A percentile compares a stretch with the other conserved stretches of the same genome.
These are phyloP conservation scores for Elaeidobius kamerunicus DNA, from an alignment of 2,888 invertebrate species.

Conservation along the genomic window DNA sequence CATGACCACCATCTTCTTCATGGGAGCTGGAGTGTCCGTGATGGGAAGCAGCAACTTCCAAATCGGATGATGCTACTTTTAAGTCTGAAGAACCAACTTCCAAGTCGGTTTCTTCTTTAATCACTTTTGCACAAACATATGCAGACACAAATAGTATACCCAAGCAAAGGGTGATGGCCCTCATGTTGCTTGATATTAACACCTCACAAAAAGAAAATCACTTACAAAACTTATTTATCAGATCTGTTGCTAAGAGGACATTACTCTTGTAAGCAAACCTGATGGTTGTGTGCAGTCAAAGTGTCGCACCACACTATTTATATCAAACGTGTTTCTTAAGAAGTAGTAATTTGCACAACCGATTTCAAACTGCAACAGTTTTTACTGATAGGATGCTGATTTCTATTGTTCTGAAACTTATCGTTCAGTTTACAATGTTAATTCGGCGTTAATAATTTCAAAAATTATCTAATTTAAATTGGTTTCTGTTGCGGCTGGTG, in stretches of 20 bases:
- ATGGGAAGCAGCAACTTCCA: conserved; percentile 20
- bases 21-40: conserved; percentile 48
- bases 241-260: conserved; percentile 59
- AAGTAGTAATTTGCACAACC: conserved; percentile 20
- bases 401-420: conserved; percentile 19
- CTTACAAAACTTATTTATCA: conserved; percentile 63
- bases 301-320: conserved; percentile 13
- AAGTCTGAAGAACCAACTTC: too few species aligned
- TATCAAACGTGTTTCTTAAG: conserved; percentile 22
- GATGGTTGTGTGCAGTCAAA: conserved; percentile 12
- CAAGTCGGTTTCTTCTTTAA: conserved; percentile 38
- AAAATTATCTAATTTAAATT: conserved; percentile 2
- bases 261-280: not conserved
- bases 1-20: conserved; percentile 64
- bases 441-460: conserved; percentile 14
- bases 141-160: conserved; percentile 40
- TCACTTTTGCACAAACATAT: conserved; percentile 38
- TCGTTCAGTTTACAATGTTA: conserved; percentile 5
- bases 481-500: not conserved
- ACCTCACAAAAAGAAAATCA: conserved; percentile 55
- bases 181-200: conserved; percentile 34
- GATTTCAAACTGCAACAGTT: conserved; percentile 28
- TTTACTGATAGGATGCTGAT: conserved; percentile 38
- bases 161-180: conserved; percentile 40
- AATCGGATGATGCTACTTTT: conserved; percentile 6